phyloP scores from a whole-genome alignment of 2,888 invertebrate genomes.

The Scaptomyza reducta region DNA sequence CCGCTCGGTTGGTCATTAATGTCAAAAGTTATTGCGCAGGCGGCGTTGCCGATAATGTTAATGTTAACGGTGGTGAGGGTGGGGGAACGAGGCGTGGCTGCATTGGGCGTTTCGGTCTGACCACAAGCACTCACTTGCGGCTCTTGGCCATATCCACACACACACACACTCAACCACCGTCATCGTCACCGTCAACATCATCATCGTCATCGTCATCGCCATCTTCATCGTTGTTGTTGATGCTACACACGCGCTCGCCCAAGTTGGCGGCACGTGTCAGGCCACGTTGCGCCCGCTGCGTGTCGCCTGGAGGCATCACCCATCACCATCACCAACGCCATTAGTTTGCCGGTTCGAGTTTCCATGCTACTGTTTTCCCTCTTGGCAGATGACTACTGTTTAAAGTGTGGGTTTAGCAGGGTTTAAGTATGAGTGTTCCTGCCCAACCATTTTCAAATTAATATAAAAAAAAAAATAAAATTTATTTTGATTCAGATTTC shows the following conservation, averaged over 20 bases:
- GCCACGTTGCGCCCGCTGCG: slow-evolving; percentile 67
- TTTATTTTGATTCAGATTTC: slow-evolving; percentile 14
- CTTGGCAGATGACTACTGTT: slow-evolving; percentile 44
- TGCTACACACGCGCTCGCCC: slow-evolving; percentile 78
- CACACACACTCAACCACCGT: slow-evolving; percentile 6
- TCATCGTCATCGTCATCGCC: slow-evolving; percentile 43
- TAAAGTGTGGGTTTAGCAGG: slow-evolving; percentile 54
- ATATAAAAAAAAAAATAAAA: slow-evolving; percentile 8
- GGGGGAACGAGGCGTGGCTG: slow-evolving; percentile 30
- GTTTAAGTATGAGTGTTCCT: slow-evolving; percentile 21
- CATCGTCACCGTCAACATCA: slow-evolving; percentile 17
- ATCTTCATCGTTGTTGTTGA: slow-evolving; percentile 58
- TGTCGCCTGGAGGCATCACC: slow-evolving; percentile 52
- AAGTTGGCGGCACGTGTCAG: slow-evolving; percentile 75
- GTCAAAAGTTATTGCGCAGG: slow-evolving; percentile 80
- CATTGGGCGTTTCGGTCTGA: slow-evolving; percentile 51
- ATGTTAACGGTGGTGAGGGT: slow-evolving; percentile 38
- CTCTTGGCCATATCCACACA: slow-evolving; percentile 30
- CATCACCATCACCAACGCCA: slow-evolving; percentile 46
- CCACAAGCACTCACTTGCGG: slow-evolving; percentile 70
- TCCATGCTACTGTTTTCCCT: slow-evolving; percentile 25
- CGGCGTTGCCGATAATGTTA: slow-evolving; percentile 69
- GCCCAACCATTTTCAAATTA: slow-evolving; percentile 40
- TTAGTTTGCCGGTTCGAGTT: slow-evolving; percentile 65
- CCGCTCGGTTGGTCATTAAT: slow-evolving; percentile 67